These are phyloP conservation scores for Pristionchus maxplancki DNA, from an alignment of 2,888 invertebrate genomes.

Conservation along the genomic window DNA sequence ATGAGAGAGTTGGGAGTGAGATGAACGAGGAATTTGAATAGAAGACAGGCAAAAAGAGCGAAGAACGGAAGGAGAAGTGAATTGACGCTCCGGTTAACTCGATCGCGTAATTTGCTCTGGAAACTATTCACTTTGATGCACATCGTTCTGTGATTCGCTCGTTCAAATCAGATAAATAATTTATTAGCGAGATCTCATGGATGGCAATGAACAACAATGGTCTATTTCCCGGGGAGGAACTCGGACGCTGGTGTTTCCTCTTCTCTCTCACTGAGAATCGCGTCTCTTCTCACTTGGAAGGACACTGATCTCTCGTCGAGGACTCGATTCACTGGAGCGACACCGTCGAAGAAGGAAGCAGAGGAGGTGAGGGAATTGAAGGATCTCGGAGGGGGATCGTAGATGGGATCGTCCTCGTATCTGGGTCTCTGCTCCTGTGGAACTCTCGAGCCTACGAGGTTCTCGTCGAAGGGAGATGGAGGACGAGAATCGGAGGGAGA, in stretches of 20 bases:
- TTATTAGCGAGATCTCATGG: constrained; percentile 28
- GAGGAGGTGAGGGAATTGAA: not conserved
- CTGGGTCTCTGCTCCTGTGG: not conserved
- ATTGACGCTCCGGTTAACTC: not conserved
- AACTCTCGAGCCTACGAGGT: not conserved
- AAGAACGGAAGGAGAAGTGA: not conserved
- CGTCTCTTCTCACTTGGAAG: not conserved
- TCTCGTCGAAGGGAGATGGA: not conserved
- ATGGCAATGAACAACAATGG: not conserved
- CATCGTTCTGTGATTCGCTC: no score
- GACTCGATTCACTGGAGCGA: not conserved
- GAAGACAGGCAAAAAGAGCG: constrained; percentile 1
- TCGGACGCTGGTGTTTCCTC: constrained; percentile 7
- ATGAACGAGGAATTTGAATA: constrained; percentile 20
- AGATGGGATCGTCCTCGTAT: constrained; percentile 43
- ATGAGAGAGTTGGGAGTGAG: constrained; percentile 30
- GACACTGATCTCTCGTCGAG: not conserved
- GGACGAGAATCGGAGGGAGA: not conserved
- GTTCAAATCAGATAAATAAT: no score
- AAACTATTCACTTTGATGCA: not conserved
- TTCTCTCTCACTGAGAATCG: not conserved
- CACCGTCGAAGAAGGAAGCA: constrained; percentile 38
- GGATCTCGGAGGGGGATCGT: constrained; percentile 32
- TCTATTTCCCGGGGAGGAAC: constrained; percentile 26
- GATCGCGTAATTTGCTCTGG: not conserved